Evolutionary conservation across 2,113 vertebrate species (phyloP).

Genomic region (Melanerpes aurifrons): DNA sequence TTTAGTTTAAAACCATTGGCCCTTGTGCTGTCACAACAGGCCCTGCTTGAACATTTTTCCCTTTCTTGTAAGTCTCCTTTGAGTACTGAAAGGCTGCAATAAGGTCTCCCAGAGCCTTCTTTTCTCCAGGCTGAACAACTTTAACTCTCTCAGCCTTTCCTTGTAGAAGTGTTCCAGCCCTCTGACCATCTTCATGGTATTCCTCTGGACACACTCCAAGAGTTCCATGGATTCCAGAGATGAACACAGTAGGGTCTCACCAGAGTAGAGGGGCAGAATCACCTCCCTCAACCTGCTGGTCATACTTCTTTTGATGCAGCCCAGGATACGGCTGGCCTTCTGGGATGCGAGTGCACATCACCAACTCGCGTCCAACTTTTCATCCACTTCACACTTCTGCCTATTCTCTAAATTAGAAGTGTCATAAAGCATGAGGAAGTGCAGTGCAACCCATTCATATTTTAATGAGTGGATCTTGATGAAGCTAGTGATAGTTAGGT

Average conservation of each 20-base stretch:
- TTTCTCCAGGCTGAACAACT: too few relatives aligned
- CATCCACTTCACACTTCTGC: not conserved
- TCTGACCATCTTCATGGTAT: too few relatives aligned
- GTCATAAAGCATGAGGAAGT: not conserved
- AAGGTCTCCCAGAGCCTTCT: too few relatives aligned
- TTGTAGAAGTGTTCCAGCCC: too few relatives aligned
- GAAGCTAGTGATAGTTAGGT: not conserved
- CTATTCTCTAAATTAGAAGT: not conserved
- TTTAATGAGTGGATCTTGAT: not conserved
- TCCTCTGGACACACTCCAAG: too few relatives aligned
- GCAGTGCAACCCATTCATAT: not conserved
- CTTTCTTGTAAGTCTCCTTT: too few relatives aligned
- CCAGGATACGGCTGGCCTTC: not conserved
- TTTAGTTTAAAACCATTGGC: not conserved
- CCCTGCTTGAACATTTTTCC: not conserved
- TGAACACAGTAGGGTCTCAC: not conserved
- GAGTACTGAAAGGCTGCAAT: too few relatives aligned
- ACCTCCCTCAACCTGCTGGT: not conserved
- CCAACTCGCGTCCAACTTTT: not conserved
- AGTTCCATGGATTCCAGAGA: too few relatives aligned
- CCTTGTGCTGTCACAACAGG: not conserved
- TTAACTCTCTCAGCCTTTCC: too few relatives aligned
- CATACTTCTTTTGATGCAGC: accelerated
- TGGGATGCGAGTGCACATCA: not conserved
- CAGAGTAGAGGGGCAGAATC: not conserved